Base-by-base conservation (phyloP, 2,888 invertebrate genomes). In the Euzophera pinguis region DNA sequence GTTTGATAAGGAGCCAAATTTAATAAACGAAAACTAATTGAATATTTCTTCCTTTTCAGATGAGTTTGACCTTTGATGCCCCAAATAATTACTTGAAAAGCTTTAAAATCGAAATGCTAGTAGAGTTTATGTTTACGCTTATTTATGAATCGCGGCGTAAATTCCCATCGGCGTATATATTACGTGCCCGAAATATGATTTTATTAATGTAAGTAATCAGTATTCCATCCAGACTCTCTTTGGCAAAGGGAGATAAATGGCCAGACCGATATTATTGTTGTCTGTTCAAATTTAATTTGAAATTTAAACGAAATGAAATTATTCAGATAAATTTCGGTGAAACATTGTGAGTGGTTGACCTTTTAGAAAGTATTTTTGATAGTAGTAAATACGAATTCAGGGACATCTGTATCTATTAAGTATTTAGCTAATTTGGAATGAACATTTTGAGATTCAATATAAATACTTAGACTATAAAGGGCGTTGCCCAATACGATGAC, bases 111-210 rank as follows among this genome's bases (percentile, higher is more conserved):
- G 3, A 38, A 38, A 38, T 22, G 41, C 17, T 22, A 17, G 9
- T 12, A 22, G 8, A 27, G 43, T 29, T 43, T 27, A 8, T 29
- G 27, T 29, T 29, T 13, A 1, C 2, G 12, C 12, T 48, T 47
- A 37, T 48, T 35, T 48, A 39, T 39, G 35, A 38, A 38, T 38
- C 49, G 13, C 10, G 32, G 10, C 45, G 16, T 16, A 45, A 45
- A 39, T 32, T 32, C 16, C 32, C 13, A 41, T 17, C 32, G 5
- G 13, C 32, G 32, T 29, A 17, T 49, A 47, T n/a, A 39, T 39
- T 50, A 50, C 39, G 39, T 50, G 41, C 29, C 39, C 10, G n/a
- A 50, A 50, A 50, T 50, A 48, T 39, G 45, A 50, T 50, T 50
- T 39, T 35, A 34, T 35, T 14, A 49, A 50, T 39, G 38, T 29